Base-by-base conservation (phyloP, 2,113 vertebrate species). In the Dendrocopos noguchii region DNA sequence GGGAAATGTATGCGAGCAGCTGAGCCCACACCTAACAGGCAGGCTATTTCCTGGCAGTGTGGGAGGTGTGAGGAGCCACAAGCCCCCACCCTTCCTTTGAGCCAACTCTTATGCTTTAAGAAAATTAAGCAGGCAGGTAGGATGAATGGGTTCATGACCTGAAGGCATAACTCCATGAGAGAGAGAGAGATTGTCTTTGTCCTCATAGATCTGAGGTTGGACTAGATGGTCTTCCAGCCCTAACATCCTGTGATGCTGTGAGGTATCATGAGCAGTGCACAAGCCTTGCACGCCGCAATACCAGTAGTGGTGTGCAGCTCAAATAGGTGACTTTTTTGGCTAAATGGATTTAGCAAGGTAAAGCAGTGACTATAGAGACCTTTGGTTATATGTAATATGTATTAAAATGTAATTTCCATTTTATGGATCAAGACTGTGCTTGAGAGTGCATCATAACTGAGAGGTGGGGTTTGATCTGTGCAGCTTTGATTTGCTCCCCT, bases 61-160 rank as follows among this genome's bases (percentile, higher is more conserved):
- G 91, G 93, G 94, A 31, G 72, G 84, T 80, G 89, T 77, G 78
- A 93, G 75, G 87, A 92, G 67, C 88, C 10, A 5, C 46, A 79
- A 71, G 3, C 56, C 68, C 24, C 42, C 33, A 22, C 28, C 33
- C 42, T 80, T 91, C 46, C 66, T 77, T 64, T 80, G 47, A 73
- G 33, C 39, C 74, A 50, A 13, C 25, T 60, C 39, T 50, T 65
- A 21, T 1, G 7, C 55, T 63, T 67, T 68, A 22, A 78, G 55
- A 76, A 91, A 84, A 86, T 53, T 63, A 82, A 50, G 10, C 24
- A 25, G 8, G 24, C 36, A 28, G 65, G 79, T 79, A 55, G 72
- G 39, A 72, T 57, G 3, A 2, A 24, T 21, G 76, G 9, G 11
- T 60, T 83, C 2, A 2, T 84, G 63, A 52, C 50, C n/a, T 42